These are phyloP conservation scores for Scaptomyza parva DNA, from an alignment of 2,888 invertebrate genomes.

Conservation along the genomic window DNA sequence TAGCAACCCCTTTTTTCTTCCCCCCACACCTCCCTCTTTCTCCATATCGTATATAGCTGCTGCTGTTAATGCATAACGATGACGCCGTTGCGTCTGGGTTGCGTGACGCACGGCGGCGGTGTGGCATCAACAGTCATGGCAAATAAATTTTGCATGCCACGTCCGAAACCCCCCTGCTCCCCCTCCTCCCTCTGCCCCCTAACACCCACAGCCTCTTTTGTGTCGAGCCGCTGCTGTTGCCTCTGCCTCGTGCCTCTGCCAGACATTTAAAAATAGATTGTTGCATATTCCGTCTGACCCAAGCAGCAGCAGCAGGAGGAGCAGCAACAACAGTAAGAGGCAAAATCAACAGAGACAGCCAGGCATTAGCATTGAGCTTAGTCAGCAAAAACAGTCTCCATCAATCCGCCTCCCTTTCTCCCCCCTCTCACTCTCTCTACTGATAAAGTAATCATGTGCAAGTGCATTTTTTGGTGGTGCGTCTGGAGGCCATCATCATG, in stretches of 20 bases:
- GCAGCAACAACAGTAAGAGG: conserved; percentile 31
- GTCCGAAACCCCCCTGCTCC: neutral
- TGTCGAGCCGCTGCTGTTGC: conserved; percentile 37
- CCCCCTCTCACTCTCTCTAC: conserved; percentile 1
- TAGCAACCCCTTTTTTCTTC: neutral
- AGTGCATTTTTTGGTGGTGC: conserved; percentile 67
- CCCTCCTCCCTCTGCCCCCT: neutral
- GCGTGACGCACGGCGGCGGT: conserved; percentile 70
- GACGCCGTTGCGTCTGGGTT: conserved; percentile 74
- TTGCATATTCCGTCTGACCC: conserved; percentile 67
- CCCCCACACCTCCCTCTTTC: neutral
- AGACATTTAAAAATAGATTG: conserved; percentile 77
- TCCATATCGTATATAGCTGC: neutral
- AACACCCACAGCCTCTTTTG: neutral
- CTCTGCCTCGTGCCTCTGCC: conserved; percentile 60
- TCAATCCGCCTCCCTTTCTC: neutral
- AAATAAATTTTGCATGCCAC: conserved; percentile 72
- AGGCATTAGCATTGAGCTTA: conserved; percentile 37
- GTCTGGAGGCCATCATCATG: conserved; percentile 48
- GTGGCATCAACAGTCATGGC: conserved; percentile 68
- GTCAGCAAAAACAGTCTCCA: conserved; percentile 36
- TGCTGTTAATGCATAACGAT: conserved; percentile 2
- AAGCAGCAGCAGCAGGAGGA: conserved; percentile 3
- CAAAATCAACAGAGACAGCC: conserved; percentile 30
- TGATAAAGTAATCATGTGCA: conserved; percentile 41